A percentile compares a stretch with the other conserved stretches of the same genome.
These are phyloP conservation scores for Pseudopipra pipra DNA, from an alignment of 2,113 vertebrate species.

Conservation along the genomic window DNA sequence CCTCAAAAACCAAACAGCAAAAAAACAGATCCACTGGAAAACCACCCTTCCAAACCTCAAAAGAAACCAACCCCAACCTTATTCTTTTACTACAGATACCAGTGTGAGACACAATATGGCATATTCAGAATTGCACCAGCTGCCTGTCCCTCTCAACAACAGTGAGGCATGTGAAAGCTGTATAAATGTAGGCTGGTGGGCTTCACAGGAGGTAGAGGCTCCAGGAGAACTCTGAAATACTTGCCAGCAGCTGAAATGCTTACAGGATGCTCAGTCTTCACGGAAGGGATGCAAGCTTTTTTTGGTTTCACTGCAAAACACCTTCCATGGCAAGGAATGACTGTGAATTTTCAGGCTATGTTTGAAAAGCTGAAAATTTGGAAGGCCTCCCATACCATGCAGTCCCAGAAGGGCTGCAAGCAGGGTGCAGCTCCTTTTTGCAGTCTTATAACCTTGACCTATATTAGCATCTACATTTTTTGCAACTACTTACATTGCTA, in stretches of 20 bases:
- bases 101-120: neutral
- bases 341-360: neutral
- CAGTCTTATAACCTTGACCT: neutral
- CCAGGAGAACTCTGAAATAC: neutral
- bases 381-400: neutral
- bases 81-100: neutral
- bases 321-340: neutral
- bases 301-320: neutral
- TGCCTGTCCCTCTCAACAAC: neutral
- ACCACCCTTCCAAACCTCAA: neutral
- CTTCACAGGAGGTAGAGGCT: neutral
- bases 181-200: neutral
- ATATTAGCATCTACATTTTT: neutral
- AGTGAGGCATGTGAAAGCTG: neutral
- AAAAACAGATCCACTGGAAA: neutral
- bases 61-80: neutral
- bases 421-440: neutral
- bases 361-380: neutral
- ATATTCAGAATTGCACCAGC: neutral
- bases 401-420: neutral
- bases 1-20: neutral
- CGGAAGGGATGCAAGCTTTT: conserved; percentile 11
- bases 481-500: neutral
- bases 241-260: conserved; percentile 1
- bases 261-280: neutral